A percentile compares a stretch with the other conserved stretches of the same genome.
These are phyloP conservation scores for Drosophila macrospina DNA, from an alignment of 2,888 invertebrate species.

Conservation along the genomic window DNA sequence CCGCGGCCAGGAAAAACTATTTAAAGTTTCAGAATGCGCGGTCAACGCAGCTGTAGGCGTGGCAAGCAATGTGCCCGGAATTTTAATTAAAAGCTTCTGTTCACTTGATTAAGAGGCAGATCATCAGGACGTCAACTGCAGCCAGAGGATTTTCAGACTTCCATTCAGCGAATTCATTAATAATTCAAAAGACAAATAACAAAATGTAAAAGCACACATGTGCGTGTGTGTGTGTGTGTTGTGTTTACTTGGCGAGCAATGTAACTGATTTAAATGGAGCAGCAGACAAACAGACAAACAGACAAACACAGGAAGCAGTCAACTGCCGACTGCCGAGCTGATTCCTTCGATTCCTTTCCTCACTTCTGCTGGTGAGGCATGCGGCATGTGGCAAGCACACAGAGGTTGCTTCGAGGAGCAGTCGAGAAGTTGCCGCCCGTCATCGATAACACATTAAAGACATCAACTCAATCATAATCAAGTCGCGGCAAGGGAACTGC, in stretches of 20 bases:
- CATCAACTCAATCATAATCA: constrained; percentile 81
- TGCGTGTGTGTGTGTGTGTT: constrained; percentile 26
- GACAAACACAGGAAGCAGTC: constrained; percentile 31
- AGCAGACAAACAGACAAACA: constrained; percentile 45
- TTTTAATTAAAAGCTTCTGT: constrained; percentile 63
- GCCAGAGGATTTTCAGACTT: constrained; percentile 8
- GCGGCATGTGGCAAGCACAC: constrained; percentile 8
- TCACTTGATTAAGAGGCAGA: constrained; percentile 62
- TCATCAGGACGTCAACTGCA: constrained; percentile 37
- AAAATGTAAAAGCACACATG: constrained; percentile 45
- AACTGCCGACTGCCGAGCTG: constrained; percentile 27
- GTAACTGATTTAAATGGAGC: constrained; percentile 75
- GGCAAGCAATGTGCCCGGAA: constrained; percentile 47
- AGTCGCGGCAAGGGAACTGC: neutral
- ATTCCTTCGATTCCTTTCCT: neutral
- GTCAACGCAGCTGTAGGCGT: constrained; percentile 36
- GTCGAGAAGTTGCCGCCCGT: constrained; percentile 12
- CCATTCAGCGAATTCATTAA: constrained; percentile 79
- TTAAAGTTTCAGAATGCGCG: constrained; percentile 51
- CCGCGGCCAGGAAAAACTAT: constrained; percentile 35
- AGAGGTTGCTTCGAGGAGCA: neutral
- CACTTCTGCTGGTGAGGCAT: neutral
- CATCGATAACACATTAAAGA: constrained; percentile 78
- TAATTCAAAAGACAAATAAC: constrained; percentile 84
- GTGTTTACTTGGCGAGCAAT: constrained; percentile 56